phyloP scores from a whole-genome alignment of 2,888 invertebrate species.

The Phasia obesa region DNA sequence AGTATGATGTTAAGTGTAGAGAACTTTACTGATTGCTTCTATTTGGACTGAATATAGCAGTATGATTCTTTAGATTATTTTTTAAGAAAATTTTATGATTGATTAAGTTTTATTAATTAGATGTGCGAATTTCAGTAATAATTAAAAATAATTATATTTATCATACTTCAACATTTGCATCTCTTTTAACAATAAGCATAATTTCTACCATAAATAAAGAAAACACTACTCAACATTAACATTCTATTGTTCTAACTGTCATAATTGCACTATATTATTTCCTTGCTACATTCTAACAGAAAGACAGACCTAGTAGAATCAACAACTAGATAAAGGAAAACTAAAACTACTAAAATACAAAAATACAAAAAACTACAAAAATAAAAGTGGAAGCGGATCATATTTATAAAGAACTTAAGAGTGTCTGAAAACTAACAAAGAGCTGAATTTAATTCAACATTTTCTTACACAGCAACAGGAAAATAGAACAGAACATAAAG shows the following conservation, averaged over 20 bases:
- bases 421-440: conserved; percentile 42
- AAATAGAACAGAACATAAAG: conserved; percentile 14
- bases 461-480: conserved; percentile 5
- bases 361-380: conserved; percentile 5
- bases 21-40: too few relatives aligned
- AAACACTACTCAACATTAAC: conserved; percentile 1
- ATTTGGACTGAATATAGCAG: too few relatives aligned
- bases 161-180: too few relatives aligned
- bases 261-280: conserved; percentile 22
- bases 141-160: too few relatives aligned
- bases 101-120: too few relatives aligned
- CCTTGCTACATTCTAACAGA: not conserved
- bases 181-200: too few relatives aligned
- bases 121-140: too few relatives aligned
- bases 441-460: conserved; percentile 39
- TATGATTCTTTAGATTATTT: too few relatives aligned
- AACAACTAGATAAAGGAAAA: not conserved
- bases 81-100: too few relatives aligned
- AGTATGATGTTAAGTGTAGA: too few relatives aligned
- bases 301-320: conserved; percentile 1
- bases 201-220: too few relatives aligned
- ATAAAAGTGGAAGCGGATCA: conserved; percentile 23
- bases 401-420: conserved; percentile 28
- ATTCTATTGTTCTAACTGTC: conserved; percentile 21
- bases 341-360: conserved; percentile 4